Conservation (phyloP, 30 jellyfish, hydroid and myxozoan species). For the Aurelia aurita complex sp. Pacific region DNA sequence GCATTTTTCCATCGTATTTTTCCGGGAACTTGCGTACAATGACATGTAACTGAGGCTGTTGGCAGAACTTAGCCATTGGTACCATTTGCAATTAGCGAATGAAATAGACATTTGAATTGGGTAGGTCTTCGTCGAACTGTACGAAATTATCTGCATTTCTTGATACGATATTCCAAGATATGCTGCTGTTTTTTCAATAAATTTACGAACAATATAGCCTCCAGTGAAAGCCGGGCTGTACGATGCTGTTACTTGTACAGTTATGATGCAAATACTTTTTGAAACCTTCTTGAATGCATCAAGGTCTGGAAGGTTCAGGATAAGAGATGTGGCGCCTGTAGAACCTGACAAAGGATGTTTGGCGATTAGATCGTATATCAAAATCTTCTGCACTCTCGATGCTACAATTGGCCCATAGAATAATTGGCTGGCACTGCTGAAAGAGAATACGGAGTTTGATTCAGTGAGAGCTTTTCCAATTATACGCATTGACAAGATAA, state of each 20-base stretch:
- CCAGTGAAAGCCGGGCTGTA: conserved; percentile 73
- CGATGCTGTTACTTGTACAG: conserved; percentile 36
- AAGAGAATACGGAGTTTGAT: conserved; percentile 26
- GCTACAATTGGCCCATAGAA: conserved; percentile 71
- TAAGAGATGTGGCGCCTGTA: conserved; percentile 27
- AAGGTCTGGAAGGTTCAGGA: conserved; percentile 41
- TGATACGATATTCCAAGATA: conserved; percentile 34
- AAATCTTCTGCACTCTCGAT: conserved; percentile 19
- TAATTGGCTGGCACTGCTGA: conserved; percentile 60
- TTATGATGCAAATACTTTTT: conserved; percentile 64
- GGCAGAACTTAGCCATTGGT: conserved; percentile 24
- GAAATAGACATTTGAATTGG: conserved; percentile 35
- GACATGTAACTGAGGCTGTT: conserved; percentile 3
- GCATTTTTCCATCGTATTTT: conserved; percentile 1
- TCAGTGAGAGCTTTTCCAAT: conserved; percentile 21
- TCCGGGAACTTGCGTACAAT: conserved; percentile 14
- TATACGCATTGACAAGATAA: conserved; percentile 31
- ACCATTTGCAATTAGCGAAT: conserved; percentile 63
- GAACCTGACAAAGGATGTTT: conserved; percentile 76
- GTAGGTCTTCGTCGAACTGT: conserved; percentile 3
- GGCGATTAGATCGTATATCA: conserved; percentile 56
- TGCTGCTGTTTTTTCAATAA: conserved; percentile 54
- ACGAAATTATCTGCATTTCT: conserved; percentile 66
- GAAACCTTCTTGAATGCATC: conserved; percentile 16
- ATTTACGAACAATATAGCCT: conserved; percentile 25